Percentiles rank a stretch among this genome's conserved stretches.
phyloP scores from a whole-genome alignment of 2,797 vertebrate species.

The Mareca strepera region DNA sequence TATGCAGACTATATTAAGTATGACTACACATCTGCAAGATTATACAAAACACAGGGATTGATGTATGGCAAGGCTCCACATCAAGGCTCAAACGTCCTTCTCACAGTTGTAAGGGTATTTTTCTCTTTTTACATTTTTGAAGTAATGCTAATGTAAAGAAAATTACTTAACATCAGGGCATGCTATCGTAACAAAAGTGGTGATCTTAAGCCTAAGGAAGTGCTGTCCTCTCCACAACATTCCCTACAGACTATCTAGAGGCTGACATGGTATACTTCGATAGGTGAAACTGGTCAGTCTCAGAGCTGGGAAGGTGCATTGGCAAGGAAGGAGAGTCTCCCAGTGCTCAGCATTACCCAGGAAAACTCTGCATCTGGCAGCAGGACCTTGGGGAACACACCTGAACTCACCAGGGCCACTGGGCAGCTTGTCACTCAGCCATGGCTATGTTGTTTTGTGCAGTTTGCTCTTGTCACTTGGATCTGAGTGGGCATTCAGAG shows the following conservation, averaged over 20 bases:
- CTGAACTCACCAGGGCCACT: background rate
- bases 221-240: accelerated
- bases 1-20: background rate
- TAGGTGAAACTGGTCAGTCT: background rate
- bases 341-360: background rate
- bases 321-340: background rate
- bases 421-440: background rate
- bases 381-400: background rate
- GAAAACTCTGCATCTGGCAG: background rate
- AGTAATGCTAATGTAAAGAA: background rate
- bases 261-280: background rate
- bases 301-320: background rate
- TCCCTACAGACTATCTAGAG: background rate
- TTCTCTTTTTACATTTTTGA: background rate
- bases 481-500: accelerated
- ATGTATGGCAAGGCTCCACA: background rate
- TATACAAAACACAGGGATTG: background rate
- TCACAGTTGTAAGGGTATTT: background rate
- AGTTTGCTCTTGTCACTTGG: accelerated
- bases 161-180: background rate
- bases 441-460: accelerated
- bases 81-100: background rate
- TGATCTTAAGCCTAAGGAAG: background rate
- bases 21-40: background rate
- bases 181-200: background rate